A percentile compares a stretch with the other conserved stretches of the same genome.
These are phyloP conservation scores for Drosophila fungiperda DNA, from an alignment of 2,888 invertebrate species.

Conservation along the genomic window DNA sequence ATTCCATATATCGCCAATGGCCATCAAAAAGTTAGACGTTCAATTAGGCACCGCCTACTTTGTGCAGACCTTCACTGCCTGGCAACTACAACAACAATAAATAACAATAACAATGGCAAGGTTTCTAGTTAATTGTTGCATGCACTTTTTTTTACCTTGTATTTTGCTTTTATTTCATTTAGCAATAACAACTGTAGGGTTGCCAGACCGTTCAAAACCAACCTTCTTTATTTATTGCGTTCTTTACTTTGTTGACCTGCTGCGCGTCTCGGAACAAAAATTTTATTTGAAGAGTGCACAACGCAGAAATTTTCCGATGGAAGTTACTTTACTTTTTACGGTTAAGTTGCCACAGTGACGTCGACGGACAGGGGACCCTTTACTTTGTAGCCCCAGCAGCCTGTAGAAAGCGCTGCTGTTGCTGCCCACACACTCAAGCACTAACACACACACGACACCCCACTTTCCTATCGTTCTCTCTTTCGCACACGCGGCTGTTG, in stretches of 20 bases:
- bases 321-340: constrained; percentile 48
- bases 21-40: neutral
- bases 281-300: constrained; percentile 24
- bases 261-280: constrained; percentile 43
- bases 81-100: constrained; percentile 27
- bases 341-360: constrained; percentile 44
- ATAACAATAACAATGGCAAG: constrained; percentile 54
- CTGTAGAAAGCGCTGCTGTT: constrained; percentile 48
- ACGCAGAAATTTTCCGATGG: constrained; percentile 47
- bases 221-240: constrained; percentile 50
- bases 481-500: constrained; percentile 33
- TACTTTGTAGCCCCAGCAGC: constrained; percentile 15
- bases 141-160: constrained; percentile 15
- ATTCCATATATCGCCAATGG: constrained; percentile 14
- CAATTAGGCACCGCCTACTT: constrained; percentile 3
- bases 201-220: constrained; percentile 40
- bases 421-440: constrained; percentile 6
- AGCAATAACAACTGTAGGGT: constrained; percentile 23
- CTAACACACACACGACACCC: constrained; percentile 27
- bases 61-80: constrained; percentile 29
- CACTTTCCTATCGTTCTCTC: constrained; percentile 33
- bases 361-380: constrained; percentile 38
- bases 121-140: constrained; percentile 67
- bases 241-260: constrained; percentile 27
- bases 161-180: constrained; percentile 1